Base-by-base conservation (phyloP, 2,113 vertebrate species). In the Tachysurus fulvidraco region DNA sequence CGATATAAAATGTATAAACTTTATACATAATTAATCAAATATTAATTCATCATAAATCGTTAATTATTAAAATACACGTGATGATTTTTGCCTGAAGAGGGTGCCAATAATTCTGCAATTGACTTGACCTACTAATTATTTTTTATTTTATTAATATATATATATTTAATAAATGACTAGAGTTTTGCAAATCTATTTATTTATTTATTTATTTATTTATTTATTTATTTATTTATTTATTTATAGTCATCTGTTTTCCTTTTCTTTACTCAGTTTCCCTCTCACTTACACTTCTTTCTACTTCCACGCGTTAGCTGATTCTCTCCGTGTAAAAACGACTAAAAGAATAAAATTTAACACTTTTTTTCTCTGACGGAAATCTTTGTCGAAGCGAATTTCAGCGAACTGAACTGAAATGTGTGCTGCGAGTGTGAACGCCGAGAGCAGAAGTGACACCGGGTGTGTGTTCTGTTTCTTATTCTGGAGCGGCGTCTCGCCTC, bases 381-480 rank as follows among this genome's bases (percentile, higher is more conserved):
- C 46, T 14, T 52, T 77, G 16, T 77, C 46, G 41, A 50, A 50
- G 50, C 54, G 23, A 77, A 54, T 8, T 77, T 28, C 9, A 9
- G 13, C 52, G 7, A 52, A 28, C 46, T 3, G 50, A 54, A 77
- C n/a, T 8, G 4, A 25, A 1, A 50, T 17, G 23, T n/a, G 5
- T 28, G 13, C 13, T 8, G 74, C 7, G 76, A 54, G 50, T 55
- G 76, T 78, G 50, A 76, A 76, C 21, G 0, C 44, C 6, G 23
- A 76, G 44, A n/a, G 73, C 25, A 5, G 21, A 14, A 23, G 19
- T 76, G 73, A 23, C 4, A 50, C 46, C 5, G 73, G 8, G 50
- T 78, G 74, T 55, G 76, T 78, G 28, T 28, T 54, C 23, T 7
- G 76, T 28, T 78, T 55, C 50, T 78, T 78, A 78, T 78, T 55